Conservation (phyloP, 2,113 vertebrate species). For the Clinocottus analis region DNA sequence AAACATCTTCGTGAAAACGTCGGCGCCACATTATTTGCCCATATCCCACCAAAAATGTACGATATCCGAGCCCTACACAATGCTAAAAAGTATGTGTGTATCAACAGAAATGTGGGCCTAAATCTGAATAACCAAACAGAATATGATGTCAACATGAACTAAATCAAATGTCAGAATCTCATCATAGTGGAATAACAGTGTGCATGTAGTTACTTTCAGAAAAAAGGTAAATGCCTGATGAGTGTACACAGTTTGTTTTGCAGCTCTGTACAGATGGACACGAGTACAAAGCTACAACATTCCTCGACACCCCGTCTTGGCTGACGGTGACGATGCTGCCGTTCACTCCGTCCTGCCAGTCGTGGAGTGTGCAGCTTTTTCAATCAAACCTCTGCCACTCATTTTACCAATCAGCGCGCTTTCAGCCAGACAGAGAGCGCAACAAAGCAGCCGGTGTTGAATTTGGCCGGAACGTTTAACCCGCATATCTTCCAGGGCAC, state of each 20-base stretch:
- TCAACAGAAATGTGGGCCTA: neutral
- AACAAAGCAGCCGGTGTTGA: slow-evolving; percentile 47
- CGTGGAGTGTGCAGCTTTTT: slow-evolving; percentile 44
- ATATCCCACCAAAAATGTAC: too few relatives aligned
- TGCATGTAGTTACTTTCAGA: too few relatives aligned
- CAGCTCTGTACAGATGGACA: slow-evolving; percentile 5
- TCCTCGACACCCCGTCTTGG: slow-evolving; percentile 32
- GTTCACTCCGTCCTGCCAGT: slow-evolving; percentile 38
- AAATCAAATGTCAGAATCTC: neutral
- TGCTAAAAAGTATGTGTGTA: too few relatives aligned
- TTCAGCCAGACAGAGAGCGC: slow-evolving; percentile 49
- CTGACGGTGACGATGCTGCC: slow-evolving; percentile 26
- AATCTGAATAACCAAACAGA: neutral
- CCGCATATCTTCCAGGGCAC: slow-evolving; percentile 51
- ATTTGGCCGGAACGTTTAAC: slow-evolving; percentile 44
- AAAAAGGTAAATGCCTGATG: too few relatives aligned
- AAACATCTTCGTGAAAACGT: too few relatives aligned
- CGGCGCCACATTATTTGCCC: too few relatives aligned
- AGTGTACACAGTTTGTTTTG: neutral
- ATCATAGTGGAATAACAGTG: neutral
- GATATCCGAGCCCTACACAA: too few relatives aligned
- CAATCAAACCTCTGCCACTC: slow-evolving; percentile 53
- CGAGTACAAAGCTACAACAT: slow-evolving; percentile 15
- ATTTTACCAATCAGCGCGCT: slow-evolving; percentile 60
- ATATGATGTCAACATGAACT: neutral